Base-by-base conservation (phyloP, 2,888 invertebrate genomes). In the Tachina fera region DNA sequence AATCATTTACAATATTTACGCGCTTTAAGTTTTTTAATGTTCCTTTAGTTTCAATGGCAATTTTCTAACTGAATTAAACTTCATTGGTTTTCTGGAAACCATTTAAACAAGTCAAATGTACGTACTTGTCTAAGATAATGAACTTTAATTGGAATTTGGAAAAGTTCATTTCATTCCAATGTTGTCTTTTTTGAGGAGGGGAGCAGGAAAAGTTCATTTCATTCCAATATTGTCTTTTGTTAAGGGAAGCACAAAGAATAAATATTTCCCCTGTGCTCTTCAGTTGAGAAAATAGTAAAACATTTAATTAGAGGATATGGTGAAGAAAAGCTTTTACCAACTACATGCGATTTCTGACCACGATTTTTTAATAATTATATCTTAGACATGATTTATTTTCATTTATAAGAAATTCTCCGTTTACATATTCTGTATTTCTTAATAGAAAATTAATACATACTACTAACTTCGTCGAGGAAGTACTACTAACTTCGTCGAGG, bases 41-140 rank as follows among this genome's bases (percentile, higher is more conserved):
- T 86, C 83, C 76, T 75, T 19, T 68, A 61, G 89, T 90, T 89
- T 91, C 91, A 91, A 89, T 90, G 90, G 91, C 89, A 90, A 90
- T 89, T 90, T 90, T 88, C 89, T 90, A 90, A 92, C 92, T 92
- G 90, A 92, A 92, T 91, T 92, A 90, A 92, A 88, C 88, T 87
- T 84, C 81, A 74, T 71, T 82, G 83, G 83, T 89, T 89, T 72
- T 86, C 61, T 86, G 83, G 86, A 86, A 83, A 58, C 11, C 9
- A 39, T 82, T 75, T 41, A 47, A 72, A 53, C 63, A 67, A 63
- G 13, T 22, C 11, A 80, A 80, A 22, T 65, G 5, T 31, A 43
- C 8, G 3, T 72, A 31, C 47, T 78, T 71, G 10, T 9, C 16
- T 49, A 72, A 51, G 10, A 49, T 47, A 78, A 78, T 78, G 82